phyloP scores from a whole-genome alignment of 1,140 invertebrate genomes.

The Zaprionus ghesquierei region DNA sequence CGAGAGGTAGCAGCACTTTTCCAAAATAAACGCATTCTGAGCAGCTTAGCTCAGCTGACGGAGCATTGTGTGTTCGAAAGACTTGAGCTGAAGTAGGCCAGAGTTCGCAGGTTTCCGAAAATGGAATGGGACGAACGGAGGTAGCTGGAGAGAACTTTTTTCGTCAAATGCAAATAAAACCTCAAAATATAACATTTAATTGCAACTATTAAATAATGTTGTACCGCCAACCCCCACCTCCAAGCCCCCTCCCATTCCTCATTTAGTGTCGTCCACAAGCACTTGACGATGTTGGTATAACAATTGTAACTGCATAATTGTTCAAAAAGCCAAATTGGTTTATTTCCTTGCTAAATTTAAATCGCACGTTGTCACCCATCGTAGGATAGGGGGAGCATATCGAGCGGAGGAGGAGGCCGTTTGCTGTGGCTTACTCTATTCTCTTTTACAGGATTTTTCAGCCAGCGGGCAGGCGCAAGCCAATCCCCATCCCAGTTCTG shows the following conservation, averaged over 20 bases:
- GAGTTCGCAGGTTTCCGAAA: neutral
- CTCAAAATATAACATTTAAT: slow-evolving; percentile 72
- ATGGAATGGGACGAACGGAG: neutral
- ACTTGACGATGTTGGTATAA: neutral
- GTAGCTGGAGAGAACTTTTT: neutral
- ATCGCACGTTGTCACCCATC: slow-evolving; percentile 21
- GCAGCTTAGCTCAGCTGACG: neutral
- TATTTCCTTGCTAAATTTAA: slow-evolving; percentile 63
- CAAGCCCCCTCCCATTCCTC: neutral
- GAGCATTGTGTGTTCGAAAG: too few relatives aligned
- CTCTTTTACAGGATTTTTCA: neutral
- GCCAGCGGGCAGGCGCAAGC: neutral
- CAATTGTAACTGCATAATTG: slow-evolving; percentile 38
- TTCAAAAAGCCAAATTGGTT: slow-evolving; percentile 51
- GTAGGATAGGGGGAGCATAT: neutral
- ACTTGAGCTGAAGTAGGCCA: too few relatives aligned
- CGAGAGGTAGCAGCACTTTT: too few relatives aligned
- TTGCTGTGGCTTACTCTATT: neutral
- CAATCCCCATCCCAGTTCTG: slow-evolving; percentile 13
- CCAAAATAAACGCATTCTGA: neutral
- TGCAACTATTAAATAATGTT: slow-evolving; percentile 66
- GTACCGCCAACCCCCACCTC: neutral
- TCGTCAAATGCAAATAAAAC: slow-evolving; percentile 58
- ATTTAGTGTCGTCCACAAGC: neutral
- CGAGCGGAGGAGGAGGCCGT: neutral